Base-by-base conservation (phyloP, 2,113 vertebrate genomes). In the Pelmatolapia mariae region DNA sequence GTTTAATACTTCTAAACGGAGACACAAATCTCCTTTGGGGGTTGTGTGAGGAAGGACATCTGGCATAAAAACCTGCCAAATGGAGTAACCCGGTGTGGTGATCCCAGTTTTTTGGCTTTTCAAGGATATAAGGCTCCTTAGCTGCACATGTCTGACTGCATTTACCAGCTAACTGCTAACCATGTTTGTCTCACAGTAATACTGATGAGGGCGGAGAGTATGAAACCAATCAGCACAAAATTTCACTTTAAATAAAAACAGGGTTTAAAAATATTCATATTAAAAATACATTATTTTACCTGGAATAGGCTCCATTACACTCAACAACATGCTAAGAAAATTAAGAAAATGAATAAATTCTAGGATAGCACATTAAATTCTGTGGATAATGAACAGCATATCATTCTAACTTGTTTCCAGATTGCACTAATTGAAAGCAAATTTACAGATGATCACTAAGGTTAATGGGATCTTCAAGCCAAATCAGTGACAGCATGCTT, bases 381-480 rank as follows among this genome's bases (percentile, higher is more conserved):
- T 29, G 71, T 76, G 71, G 9, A 29, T 76, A 47, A 47, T 29
- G 24, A 76, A 76, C 71, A 50, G 40, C 24, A 47, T 47, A 47
- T 29, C 24, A 47, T 76, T 76, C 24, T 19, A 19, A 76, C 24
- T 76, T 50, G 71, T 76, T 71, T 43, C 66, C 38, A 71, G 36
- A 24, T 50, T 50, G 43, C 71, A 76, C 24, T 19, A 76, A 47
- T 50, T 4, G 43, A 29, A 76, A 31, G 24, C 10, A 31, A 47
- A 78, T 78, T 33, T n/a, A 29, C 18, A 31, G 26, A 10, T 19
- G 18, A 9, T n/a, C 45, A 9, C 10, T 31, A n/a, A 31, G 45
- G 73, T 52, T 33, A 78, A 50, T 78, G 4, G 45, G 5, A 5
- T 8, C 19, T 68, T 68, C 26, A 29, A 29, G 71, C 0, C 71